Conservation (phyloP, 2,888 invertebrate genomes). For the Agrotis clavis region DNA sequence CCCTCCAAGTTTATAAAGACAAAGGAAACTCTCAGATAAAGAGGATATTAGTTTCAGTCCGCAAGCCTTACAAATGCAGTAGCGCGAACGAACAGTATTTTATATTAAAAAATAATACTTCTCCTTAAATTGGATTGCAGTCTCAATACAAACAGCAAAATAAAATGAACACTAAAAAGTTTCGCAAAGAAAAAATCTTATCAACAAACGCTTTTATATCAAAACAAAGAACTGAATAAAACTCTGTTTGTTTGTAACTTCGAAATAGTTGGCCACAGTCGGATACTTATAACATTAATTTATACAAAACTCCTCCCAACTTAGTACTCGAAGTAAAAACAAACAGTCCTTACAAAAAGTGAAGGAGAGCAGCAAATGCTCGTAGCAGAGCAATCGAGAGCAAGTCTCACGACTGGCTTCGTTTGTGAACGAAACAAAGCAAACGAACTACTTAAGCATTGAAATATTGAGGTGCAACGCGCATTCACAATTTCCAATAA, state of each 20-base stretch:
- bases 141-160: constrained; percentile 59
- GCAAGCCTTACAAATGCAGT: constrained; percentile 49
- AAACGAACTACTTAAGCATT: constrained; percentile 80
- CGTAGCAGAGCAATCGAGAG: constrained; percentile 74
- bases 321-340: constrained; percentile 68
- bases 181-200: constrained; percentile 64
- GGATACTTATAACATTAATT: constrained; percentile 67
- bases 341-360: constrained; percentile 68
- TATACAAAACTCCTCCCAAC: constrained; percentile 67
- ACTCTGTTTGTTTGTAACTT: constrained; percentile 65
- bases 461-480: constrained; percentile 74
- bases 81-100: constrained; percentile 39
- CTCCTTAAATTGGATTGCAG: constrained; percentile 50
- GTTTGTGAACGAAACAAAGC: constrained; percentile 79
- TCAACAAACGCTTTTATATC: constrained; percentile 60
- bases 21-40: constrained; percentile 38
- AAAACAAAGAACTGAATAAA: constrained; percentile 60
- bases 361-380: constrained; percentile 64
- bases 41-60: constrained; percentile 55
- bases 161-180: constrained; percentile 61
- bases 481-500: constrained; percentile 78
- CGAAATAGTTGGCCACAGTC: constrained; percentile 64
- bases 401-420: constrained; percentile 67
- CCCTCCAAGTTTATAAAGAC: constrained; percentile 36
- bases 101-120: constrained; percentile 58